phyloP scores from a whole-genome alignment of 2,888 invertebrate genomes.

The Pachycephus smyrnensis region DNA sequence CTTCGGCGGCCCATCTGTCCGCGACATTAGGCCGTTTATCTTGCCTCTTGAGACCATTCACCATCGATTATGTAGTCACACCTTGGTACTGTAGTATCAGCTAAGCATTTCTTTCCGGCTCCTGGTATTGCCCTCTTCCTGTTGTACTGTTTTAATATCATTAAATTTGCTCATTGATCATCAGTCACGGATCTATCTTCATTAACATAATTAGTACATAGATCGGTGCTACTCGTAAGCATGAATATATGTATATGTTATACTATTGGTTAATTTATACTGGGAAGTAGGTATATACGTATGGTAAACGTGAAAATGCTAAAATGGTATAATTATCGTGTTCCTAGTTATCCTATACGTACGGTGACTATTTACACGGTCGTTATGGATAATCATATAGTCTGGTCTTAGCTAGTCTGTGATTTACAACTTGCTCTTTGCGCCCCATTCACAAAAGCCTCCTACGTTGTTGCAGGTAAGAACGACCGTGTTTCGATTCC shows the following conservation, averaged over 20 bases:
- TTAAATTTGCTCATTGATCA: neutral
- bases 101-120: neutral
- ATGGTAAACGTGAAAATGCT: neutral
- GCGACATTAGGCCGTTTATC: slow-evolving; percentile 44
- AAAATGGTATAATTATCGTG: neutral
- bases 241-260: neutral
- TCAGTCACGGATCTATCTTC: neutral
- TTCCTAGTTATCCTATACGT: neutral
- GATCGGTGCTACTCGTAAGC: neutral
- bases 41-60: slow-evolving; percentile 14
- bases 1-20: slow-evolving; percentile 44
- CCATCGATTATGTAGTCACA: neutral
- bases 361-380: neutral
- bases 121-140: neutral
- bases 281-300: neutral
- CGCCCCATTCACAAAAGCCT: neutral
- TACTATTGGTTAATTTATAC: neutral
- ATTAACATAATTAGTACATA: neutral
- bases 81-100: neutral
- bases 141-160: neutral
- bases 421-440: neutral
- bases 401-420: neutral
- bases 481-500: neutral
- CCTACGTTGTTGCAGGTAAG: neutral
- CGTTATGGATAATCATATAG: neutral